Evolutionary conservation across 2,797 vertebrate genomes (phyloP).

Genomic region (Carapus acus): DNA sequence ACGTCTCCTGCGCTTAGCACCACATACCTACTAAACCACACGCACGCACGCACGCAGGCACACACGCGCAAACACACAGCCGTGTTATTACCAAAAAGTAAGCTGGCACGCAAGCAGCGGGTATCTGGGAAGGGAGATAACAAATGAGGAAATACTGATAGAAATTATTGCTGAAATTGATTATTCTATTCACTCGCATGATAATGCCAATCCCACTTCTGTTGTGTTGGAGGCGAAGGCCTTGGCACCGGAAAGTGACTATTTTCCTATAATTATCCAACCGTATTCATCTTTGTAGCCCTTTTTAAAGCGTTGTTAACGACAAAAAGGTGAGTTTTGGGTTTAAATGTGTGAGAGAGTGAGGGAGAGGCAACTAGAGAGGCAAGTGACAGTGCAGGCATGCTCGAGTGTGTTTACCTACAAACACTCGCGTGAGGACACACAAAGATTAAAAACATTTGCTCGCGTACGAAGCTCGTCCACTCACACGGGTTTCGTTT

Average conservation of each 20-base stretch:
- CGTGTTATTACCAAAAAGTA: slow-evolving; percentile 30
- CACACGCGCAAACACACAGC: too few relatives aligned
- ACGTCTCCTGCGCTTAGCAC: slow-evolving; percentile 44
- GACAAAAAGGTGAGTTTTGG: slow-evolving; percentile 16
- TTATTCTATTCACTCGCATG: slow-evolving; percentile 20
- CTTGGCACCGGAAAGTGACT: slow-evolving; percentile 17
- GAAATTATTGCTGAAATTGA: slow-evolving; percentile 32
- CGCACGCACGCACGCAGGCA: too few relatives aligned
- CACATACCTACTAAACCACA: slow-evolving; percentile 31
- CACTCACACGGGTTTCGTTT: slow-evolving; percentile 44
- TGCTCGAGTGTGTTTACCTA: slow-evolving; percentile 42
- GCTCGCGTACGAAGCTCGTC: slow-evolving; percentile 49
- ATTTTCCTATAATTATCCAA: slow-evolving; percentile 17
- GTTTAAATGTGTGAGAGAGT: slow-evolving; percentile 22
- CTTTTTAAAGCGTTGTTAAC: slow-evolving; percentile 50
- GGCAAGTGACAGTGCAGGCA: slow-evolving; percentile 59
- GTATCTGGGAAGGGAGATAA: slow-evolving; percentile 25
- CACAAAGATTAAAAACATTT: slow-evolving; percentile 55
- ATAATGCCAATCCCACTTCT: slow-evolving; percentile 34
- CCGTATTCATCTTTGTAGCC: slow-evolving; percentile 54
- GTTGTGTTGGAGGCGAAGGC: slow-evolving; percentile 27
- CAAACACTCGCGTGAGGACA: slow-evolving; percentile 48
- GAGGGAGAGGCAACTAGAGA: slow-evolving; percentile 31
- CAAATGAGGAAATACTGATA: slow-evolving; percentile 18
- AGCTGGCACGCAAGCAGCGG: slow-evolving; percentile 54